These are phyloP conservation scores for Heteromormyrus szaboi DNA, from an alignment of 2,797 vertebrate genomes.

Conservation along the genomic window DNA sequence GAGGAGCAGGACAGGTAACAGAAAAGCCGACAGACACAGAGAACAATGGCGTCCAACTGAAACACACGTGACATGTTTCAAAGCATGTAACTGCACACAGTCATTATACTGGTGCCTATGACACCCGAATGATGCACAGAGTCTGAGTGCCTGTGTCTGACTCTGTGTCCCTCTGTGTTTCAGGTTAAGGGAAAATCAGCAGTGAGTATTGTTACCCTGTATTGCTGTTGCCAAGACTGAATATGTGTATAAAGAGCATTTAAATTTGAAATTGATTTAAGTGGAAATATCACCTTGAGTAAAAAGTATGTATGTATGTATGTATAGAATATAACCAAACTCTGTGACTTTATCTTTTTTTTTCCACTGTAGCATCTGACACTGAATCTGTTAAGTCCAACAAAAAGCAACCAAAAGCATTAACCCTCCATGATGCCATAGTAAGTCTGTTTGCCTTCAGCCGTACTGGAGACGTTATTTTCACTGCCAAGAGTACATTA, in stretches of 20 bases:
- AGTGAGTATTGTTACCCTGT: not conserved
- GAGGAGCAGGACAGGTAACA: slow-evolving; percentile 13
- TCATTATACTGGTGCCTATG: too few species aligned
- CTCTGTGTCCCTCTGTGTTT: too few species aligned
- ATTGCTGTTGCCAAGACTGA: not conserved
- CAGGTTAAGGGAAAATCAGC: too few species aligned
- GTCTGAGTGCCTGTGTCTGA: too few species aligned
- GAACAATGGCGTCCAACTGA: too few species aligned
- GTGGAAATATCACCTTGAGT: too few species aligned
- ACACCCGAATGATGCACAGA: not conserved
- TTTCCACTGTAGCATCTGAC: not conserved
- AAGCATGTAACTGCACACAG: not conserved
- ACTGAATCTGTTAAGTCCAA: not conserved
- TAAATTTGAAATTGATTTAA: too few species aligned
- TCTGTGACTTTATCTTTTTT: not conserved
- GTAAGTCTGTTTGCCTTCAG: not conserved
- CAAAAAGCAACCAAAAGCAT: not conserved
- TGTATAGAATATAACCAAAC: not conserved
- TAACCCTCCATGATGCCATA: not conserved
- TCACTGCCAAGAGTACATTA: accelerated
- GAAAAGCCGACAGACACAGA: not conserved
- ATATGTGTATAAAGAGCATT: not conserved
- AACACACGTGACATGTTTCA: too few species aligned
- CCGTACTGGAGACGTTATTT: not conserved
- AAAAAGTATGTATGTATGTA: too few species aligned